Conservation (phyloP, 2,888 invertebrate genomes). For the Nowickia ferox region DNA sequence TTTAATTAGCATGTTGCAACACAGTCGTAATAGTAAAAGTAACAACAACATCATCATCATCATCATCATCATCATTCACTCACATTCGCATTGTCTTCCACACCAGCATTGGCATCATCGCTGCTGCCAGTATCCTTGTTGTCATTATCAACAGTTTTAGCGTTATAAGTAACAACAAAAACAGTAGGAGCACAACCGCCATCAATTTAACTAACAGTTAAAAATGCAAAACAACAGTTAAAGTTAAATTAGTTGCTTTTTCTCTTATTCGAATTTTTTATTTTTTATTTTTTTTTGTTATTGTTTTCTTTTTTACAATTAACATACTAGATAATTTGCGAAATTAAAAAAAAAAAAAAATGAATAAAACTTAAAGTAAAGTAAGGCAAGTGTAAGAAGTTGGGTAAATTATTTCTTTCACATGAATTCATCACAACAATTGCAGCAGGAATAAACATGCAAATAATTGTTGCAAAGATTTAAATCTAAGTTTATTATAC, state of each 20-base stretch:
- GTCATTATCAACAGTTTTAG: slow-evolving; percentile 57
- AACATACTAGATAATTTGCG: slow-evolving; percentile 57
- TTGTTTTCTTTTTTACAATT: slow-evolving; percentile 54
- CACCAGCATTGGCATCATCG: slow-evolving; percentile 37
- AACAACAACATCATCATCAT: slow-evolving; percentile 44
- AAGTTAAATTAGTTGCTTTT: slow-evolving; percentile 60
- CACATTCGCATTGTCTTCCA: slow-evolving; percentile 43
- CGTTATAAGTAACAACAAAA: slow-evolving; percentile 26
- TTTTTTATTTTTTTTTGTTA: slow-evolving; percentile 26
- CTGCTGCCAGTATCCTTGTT: slow-evolving; percentile 42
- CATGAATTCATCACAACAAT: slow-evolving; percentile 15
- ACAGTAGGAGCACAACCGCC: slow-evolving; percentile 37
- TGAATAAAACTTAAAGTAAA: slow-evolving; percentile 1
- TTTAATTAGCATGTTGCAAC: slow-evolving; percentile 71
- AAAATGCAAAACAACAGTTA: slow-evolving; percentile 63
- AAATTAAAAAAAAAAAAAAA: slow-evolving; percentile 17
- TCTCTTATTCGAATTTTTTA: slow-evolving; percentile 4
- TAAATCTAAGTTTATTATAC: slow-evolving; percentile 8
- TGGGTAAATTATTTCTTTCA: neutral
- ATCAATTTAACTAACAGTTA: slow-evolving; percentile 66
- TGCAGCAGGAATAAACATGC: slow-evolving; percentile 29
- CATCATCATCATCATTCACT: slow-evolving; percentile 26
- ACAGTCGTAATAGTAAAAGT: slow-evolving; percentile 61
- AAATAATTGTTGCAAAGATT: slow-evolving; percentile 30
- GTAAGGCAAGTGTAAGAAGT: neutral